Evolutionary conservation across 1,140 invertebrate species (phyloP), one percentile per base, ranked within the genome.

Genomic region (Caerostris extrusa): DNA sequence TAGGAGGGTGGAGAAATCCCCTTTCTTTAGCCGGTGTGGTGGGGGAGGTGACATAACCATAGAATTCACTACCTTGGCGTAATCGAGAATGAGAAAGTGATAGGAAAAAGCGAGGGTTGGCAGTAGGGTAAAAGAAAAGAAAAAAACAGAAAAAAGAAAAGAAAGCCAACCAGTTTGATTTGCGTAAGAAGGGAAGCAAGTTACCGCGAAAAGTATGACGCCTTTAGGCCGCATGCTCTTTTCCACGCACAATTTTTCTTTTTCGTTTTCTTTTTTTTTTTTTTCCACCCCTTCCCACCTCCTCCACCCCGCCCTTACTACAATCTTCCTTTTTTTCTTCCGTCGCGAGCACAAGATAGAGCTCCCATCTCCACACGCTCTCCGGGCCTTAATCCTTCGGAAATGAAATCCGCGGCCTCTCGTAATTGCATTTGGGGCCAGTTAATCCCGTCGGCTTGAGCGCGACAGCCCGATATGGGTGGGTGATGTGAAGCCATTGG

Each of bases 341-440:
- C 69, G 77, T 83, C 69, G 69, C 64, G 77, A 91, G 90, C 77
- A 53, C 57, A 61, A 58, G 57, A 50, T 60, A 60, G 34, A 58
- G 34, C 85, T 60, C 58, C 19, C 58, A 7, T 60, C 85, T 12
- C 58, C 58, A 17, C 81, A 34, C 69, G 57, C 69, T 82, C 92
- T 89, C 86, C 92, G 82, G 91, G 55, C 85, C 94, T 57, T 94
- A 94, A 94, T 94, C 94, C 94, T 87, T 90, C 94, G 85, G 94
- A 94, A 94, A 94, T 94, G 94, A 94, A 94, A 94, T 94, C 94
- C 94, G 91, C 87, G 94, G 94, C 91, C 94, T 90, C 91, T 93
- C 83, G 94, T 94, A 94, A 94, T 94, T 94, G 94, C 94, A 94
- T 94, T 94, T 94, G 94, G 94, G 94, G 90, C 94, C 91, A 93